Conservation (phyloP, 2,113 vertebrate genomes). For the Saguinus midas region DNA sequence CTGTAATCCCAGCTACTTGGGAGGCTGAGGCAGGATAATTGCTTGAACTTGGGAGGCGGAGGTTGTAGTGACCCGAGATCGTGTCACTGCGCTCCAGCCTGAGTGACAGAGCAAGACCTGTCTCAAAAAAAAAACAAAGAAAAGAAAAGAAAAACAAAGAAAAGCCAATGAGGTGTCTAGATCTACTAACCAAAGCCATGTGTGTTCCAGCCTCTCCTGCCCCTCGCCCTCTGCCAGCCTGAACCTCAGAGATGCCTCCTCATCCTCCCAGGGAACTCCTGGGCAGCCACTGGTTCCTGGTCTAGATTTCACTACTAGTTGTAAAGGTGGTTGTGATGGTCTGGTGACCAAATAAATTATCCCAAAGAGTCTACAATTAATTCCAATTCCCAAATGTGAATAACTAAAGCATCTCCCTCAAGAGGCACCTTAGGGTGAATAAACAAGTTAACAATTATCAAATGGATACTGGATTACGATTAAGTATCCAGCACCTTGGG, state of each 20-base stretch:
- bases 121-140: too few relatives aligned
- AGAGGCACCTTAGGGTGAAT: background rate
- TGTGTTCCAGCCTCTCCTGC: background rate
- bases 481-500: background rate
- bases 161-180: background rate
- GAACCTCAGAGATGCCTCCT: background rate
- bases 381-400: background rate
- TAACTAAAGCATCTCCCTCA: background rate
- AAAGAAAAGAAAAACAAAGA: background rate
- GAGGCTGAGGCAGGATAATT: too few relatives aligned
- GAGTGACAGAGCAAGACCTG: too few relatives aligned
- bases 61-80: too few relatives aligned
- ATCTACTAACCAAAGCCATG: background rate
- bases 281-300: background rate
- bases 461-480: background rate
- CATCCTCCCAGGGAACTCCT: background rate
- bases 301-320: background rate
- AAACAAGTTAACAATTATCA: background rate
- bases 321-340: background rate
- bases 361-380: background rate
- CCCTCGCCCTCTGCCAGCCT: background rate
- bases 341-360: background rate
- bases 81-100: too few relatives aligned
- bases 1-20: too few relatives aligned
- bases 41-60: too few relatives aligned